A percentile compares a stretch with the other conserved stretches of the same genome.
phyloP scores from a whole-genome alignment of 2,797 vertebrate species.

The Chromobotia macracanthus region DNA sequence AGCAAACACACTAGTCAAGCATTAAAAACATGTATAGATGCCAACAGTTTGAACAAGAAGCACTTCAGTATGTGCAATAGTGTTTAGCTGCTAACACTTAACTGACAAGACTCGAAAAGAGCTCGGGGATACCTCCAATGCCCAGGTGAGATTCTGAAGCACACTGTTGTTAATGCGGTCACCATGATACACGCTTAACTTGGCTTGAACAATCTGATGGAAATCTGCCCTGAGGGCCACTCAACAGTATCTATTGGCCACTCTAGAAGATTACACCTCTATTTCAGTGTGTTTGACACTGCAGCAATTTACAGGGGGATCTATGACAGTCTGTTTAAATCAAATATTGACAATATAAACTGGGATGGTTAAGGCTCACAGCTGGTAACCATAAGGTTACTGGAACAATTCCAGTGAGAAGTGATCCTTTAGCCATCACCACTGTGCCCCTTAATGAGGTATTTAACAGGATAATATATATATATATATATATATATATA shows the following conservation, averaged over 20 bases:
- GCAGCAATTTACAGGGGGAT: not conserved
- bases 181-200: not conserved
- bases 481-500: too few relatives aligned
- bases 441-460: not conserved
- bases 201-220: slow-evolving; percentile 38
- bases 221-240: slow-evolving; percentile 41
- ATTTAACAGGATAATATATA: too few relatives aligned
- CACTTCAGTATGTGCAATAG: slow-evolving; percentile 55
- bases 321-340: not conserved
- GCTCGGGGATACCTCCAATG: not conserved
- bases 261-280: slow-evolving; percentile 28
- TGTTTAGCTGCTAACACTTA: slow-evolving; percentile 3
- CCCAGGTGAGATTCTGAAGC: slow-evolving; percentile 1
- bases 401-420: not conserved
- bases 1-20: slow-evolving; percentile 53
- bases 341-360: not conserved
- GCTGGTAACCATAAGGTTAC: not conserved
- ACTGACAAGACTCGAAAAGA: not conserved
- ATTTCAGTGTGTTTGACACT: slow-evolving; percentile 23
- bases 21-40: slow-evolving; percentile 50
- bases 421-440: not conserved
- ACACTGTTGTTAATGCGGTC: not conserved
- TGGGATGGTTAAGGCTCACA: not conserved
- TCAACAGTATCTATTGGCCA: slow-evolving; percentile 39
- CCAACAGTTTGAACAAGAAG: slow-evolving; percentile 57